A percentile compares a stretch with the other conserved stretches of the same genome.
These are phyloP conservation scores for Noctua pronuba DNA, from an alignment of 2,888 invertebrate species.

Conservation along the genomic window DNA sequence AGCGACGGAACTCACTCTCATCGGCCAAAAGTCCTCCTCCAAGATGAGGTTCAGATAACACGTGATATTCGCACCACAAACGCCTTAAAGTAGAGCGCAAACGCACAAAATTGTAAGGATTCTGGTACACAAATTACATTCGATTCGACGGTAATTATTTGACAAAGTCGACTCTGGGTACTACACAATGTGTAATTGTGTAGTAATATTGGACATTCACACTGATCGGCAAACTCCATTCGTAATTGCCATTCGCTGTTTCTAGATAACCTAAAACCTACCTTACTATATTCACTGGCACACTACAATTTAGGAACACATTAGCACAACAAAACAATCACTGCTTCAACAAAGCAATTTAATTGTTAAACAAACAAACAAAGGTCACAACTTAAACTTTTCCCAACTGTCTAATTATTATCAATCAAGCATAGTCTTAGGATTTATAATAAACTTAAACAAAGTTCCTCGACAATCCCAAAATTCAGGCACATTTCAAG, in stretches of 20 bases:
- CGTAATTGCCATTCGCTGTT: too few species aligned
- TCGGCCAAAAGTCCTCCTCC: neutral
- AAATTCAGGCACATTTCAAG: slow-evolving; percentile 24
- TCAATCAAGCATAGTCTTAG: slow-evolving; percentile 38
- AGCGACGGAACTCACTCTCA: neutral
- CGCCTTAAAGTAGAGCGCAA: neutral
- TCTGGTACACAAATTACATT: neutral
- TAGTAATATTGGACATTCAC: too few species aligned
- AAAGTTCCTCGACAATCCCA: slow-evolving; percentile 3
- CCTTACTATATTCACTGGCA: neutral
- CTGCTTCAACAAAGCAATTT: neutral
- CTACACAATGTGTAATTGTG: too few species aligned
- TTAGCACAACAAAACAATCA: neutral
- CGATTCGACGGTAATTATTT: neutral
- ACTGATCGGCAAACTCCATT: too few species aligned
- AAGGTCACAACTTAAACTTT: neutral
- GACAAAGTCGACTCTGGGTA: too few species aligned
- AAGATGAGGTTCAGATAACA: neutral
- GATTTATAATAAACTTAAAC: slow-evolving; percentile 42
- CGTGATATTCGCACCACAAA: neutral
- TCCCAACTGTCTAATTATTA: slow-evolving; percentile 41
- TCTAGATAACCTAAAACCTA: too few species aligned
- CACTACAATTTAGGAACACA: neutral
- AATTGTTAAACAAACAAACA: slow-evolving; percentile 1
- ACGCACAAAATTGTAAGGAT: neutral